Conservation (phyloP, 1,140 invertebrate genomes). For the Drosophila truncata region DNA sequence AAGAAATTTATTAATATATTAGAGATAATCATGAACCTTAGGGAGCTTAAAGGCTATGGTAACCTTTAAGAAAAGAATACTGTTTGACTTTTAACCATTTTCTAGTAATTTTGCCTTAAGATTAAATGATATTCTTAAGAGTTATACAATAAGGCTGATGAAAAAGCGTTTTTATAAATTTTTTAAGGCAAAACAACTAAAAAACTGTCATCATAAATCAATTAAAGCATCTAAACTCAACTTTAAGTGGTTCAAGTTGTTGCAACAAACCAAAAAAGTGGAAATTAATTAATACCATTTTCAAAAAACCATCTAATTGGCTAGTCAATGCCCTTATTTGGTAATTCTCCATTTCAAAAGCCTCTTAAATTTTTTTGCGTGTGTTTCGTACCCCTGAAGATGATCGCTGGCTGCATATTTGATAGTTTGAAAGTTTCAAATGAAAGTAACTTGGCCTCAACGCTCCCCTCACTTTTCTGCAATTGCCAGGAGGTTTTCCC, state of each 20-base stretch:
- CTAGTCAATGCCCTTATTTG: background rate
- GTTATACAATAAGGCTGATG: no score
- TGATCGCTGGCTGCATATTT: slow-evolving; percentile 30
- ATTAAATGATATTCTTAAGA: no score
- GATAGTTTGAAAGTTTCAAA: slow-evolving; percentile 37
- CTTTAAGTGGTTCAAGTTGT: slow-evolving; percentile 1
- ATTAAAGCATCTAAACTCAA: background rate
- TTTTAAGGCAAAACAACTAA: background rate
- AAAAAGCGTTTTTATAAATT: no score
- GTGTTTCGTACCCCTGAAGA: slow-evolving; percentile 19
- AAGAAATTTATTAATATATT: background rate
- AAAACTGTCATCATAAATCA: no score
- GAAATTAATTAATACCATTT: slow-evolving; percentile 17
- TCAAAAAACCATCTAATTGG: slow-evolving; percentile 9
- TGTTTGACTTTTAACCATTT: background rate
- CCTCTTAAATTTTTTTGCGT: slow-evolving; percentile 6
- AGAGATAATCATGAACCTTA: background rate
- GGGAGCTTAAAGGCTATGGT: no score
- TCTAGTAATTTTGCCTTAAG: no score
- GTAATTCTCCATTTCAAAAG: background rate
- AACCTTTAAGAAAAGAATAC: no score
- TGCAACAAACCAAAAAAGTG: slow-evolving; percentile 1
- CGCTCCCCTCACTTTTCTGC: background rate
- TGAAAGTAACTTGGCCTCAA: slow-evolving; percentile 37
- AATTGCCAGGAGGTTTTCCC: slow-evolving; percentile 9